A percentile compares a stretch with the other conserved stretches of the same genome.
phyloP scores from a whole-genome alignment of 1,140 invertebrate genomes.

The Ceratitis capitata region DNA sequence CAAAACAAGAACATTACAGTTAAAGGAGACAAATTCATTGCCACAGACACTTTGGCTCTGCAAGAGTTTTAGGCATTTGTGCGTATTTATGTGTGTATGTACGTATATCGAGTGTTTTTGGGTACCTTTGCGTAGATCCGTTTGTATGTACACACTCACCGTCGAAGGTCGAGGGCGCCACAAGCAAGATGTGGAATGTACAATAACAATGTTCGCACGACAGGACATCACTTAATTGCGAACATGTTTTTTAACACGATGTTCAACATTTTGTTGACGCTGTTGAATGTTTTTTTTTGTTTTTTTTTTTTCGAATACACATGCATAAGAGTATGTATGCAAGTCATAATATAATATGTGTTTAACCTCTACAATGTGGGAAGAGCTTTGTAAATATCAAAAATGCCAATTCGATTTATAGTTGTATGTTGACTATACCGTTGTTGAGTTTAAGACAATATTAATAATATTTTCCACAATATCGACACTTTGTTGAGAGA shows the following conservation, averaged over 20 bases:
- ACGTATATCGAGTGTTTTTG: not conserved
- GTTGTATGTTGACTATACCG: too few species aligned
- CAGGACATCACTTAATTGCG: constrained; percentile 66
- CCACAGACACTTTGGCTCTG: not conserved
- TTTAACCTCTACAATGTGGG: not conserved
- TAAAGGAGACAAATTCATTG: constrained; percentile 26
- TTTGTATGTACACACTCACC: not conserved
- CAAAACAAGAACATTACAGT: not conserved
- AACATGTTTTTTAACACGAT: constrained; percentile 66
- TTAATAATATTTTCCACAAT: too few species aligned
- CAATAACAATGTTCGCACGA: constrained; percentile 48
- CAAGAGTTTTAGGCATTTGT: not conserved
- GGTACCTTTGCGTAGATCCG: too few species aligned
- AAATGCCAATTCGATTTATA: too few species aligned
- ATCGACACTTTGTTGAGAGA: too few species aligned
- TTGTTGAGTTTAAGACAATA: too few species aligned
- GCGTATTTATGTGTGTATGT: not conserved
- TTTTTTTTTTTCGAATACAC: too few species aligned
- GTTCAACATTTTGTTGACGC: constrained; percentile 50
- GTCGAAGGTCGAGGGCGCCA: not conserved
- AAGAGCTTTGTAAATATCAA: not conserved
- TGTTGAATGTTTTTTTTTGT: too few species aligned
- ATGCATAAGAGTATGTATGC: too few species aligned
- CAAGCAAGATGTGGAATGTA: constrained; percentile 7
- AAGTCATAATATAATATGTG: too few species aligned